Percentiles rank a stretch among this genome's conserved stretches.
phyloP scores from a whole-genome alignment of 1,140 invertebrate species.

The Galendromus occidentalis region DNA sequence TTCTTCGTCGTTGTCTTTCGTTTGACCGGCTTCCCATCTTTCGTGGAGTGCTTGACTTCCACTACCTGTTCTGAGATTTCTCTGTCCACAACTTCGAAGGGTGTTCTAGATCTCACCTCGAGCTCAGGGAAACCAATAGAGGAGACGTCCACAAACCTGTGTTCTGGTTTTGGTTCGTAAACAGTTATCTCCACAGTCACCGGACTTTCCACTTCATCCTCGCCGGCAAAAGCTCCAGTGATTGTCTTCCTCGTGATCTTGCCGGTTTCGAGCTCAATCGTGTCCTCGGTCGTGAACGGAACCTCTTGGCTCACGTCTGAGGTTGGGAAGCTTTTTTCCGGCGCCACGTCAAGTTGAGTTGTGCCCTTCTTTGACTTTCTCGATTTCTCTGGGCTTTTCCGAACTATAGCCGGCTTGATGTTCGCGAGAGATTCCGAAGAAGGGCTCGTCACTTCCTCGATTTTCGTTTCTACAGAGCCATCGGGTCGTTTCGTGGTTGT shows the following conservation, averaged over 20 bases:
- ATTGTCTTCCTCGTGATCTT: too few species aligned
- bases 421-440: too few species aligned
- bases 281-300: not conserved
- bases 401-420: too few species aligned
- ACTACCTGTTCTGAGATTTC: not conserved
- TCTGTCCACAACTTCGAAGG: not conserved
- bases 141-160: not conserved
- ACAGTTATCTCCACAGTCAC: not conserved
- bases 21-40: not conserved
- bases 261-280: too few species aligned
- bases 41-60: not conserved
- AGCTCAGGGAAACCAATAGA: slow-evolving; percentile 6
- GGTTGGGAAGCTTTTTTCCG: too few species aligned
- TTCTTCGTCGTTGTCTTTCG: not conserved
- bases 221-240: not conserved
- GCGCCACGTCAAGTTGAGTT: too few species aligned
- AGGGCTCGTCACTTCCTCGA: not conserved
- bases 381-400: too few species aligned
- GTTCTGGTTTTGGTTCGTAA: not conserved
- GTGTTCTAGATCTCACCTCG: not conserved
- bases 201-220: not conserved
- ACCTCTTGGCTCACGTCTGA: not conserved
- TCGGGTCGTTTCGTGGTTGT: not conserved
- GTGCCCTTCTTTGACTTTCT: too few species aligned
- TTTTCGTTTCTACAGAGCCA: not conserved